A percentile compares a stretch with the other conserved stretches of the same genome.
phyloP scores from a whole-genome alignment of 2,113 vertebrate species.

The Mastomys coucha region DNA sequence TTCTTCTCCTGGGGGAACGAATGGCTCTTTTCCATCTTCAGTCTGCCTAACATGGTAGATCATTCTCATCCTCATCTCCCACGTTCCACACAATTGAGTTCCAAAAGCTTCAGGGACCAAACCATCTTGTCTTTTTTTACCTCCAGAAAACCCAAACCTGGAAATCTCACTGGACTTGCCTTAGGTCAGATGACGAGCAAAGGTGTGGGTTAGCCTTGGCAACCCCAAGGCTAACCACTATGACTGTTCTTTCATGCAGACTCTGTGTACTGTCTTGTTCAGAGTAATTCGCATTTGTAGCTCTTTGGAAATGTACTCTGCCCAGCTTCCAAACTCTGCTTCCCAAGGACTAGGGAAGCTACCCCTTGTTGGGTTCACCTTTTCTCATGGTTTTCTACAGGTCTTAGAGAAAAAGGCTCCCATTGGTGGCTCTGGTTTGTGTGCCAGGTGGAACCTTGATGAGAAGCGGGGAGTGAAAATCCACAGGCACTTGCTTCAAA shows the following conservation, averaged over 20 bases:
- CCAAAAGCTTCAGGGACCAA: not conserved
- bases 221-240: not conserved
- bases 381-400: not conserved
- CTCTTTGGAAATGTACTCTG: not conserved
- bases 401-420: not conserved
- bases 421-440: not conserved
- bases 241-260: not conserved
- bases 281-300: not conserved
- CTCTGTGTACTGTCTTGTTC: not conserved
- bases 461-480: not conserved
- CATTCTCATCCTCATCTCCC: not conserved
- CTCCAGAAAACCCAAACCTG: slow-evolving; percentile 7
- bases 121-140: slow-evolving; percentile 36
- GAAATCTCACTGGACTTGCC: slow-evolving; percentile 24
- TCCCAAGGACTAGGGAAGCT: not conserved
- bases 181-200: not conserved
- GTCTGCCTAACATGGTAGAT: not conserved
- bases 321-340: not conserved
- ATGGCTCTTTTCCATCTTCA: not conserved
- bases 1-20: not conserved
- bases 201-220: not conserved
- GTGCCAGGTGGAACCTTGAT: not conserved
- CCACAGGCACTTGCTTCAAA: not conserved
- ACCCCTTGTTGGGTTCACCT: not conserved
- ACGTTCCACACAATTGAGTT: not conserved